Conservation (phyloP, 2,888 invertebrate genomes). For the Subacronicta megacephala region DNA sequence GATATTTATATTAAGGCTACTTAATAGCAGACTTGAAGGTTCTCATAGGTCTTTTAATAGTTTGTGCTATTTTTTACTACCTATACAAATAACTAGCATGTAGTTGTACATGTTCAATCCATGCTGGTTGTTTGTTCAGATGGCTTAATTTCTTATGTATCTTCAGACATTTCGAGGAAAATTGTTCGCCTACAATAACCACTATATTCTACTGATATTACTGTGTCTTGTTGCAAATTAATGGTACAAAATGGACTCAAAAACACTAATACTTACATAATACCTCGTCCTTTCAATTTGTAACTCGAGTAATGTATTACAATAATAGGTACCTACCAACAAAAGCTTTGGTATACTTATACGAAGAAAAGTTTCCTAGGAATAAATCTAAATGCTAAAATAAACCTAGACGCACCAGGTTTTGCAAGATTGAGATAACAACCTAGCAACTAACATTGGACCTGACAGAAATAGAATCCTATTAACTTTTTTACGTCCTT, state of each 20-base stretch:
- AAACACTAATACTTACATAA: too few species aligned
- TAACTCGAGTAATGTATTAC: too few species aligned
- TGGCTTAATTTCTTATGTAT: not conserved
- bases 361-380: not conserved
- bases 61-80: not conserved
- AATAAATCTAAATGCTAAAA: conserved; percentile 40
- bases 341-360: too few species aligned
- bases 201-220: too few species aligned
- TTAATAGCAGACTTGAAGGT: conserved; percentile 19
- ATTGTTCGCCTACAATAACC: too few species aligned
- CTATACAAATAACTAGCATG: conserved; percentile 7
- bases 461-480: conserved; percentile 19
- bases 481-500: conserved; percentile 14
- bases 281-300: too few species aligned
- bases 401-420: conserved; percentile 4
- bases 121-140: not conserved
- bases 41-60: conserved; percentile 14
- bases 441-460: conserved; percentile 6
- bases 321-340: too few species aligned
- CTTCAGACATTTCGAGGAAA: too few species aligned
- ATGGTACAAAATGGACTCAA: too few species aligned
- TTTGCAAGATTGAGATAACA: conserved; percentile 16
- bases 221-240: too few species aligned
- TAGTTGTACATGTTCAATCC: not conserved
- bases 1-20: conserved; percentile 32